A percentile compares a stretch with the other conserved stretches of the same genome.
These are phyloP conservation scores for Fissipunctia ypsillon DNA, from an alignment of 2,888 invertebrate species.

Conservation along the genomic window DNA sequence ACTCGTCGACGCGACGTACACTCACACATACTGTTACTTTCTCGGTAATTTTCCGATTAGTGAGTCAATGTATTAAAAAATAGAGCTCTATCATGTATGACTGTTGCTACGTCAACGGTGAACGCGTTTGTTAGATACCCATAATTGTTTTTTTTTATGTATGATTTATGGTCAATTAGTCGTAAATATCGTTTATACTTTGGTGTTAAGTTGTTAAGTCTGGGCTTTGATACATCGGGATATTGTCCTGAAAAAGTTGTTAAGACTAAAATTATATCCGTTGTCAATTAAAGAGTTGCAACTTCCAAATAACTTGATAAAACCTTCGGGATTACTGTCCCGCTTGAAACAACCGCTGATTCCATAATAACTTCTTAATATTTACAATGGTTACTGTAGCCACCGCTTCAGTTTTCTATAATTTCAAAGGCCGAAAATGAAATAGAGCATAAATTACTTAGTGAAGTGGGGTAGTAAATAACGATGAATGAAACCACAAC, in stretches of 20 bases:
- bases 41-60: conserved; percentile 63
- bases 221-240: neutral
- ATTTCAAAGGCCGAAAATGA: conserved; percentile 27
- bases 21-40: conserved; percentile 63
- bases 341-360: neutral
- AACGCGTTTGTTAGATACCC: conserved; percentile 11
- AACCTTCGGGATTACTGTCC: neutral
- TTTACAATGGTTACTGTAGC: neutral
- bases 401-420: conserved; percentile 31
- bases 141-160: conserved; percentile 36
- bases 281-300: neutral
- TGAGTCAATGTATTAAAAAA: conserved; percentile 48
- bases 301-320: conserved; percentile 4
- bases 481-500: conserved; percentile 46
- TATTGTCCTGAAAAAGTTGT: neutral
- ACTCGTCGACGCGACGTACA: conserved; percentile 67
- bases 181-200: conserved; percentile 45
- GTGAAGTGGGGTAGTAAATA: conserved; percentile 48
- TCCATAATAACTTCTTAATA: neutral
- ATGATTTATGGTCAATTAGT: conserved; percentile 38
- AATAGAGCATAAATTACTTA: conserved; percentile 53
- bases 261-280: neutral
- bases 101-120: conserved; percentile 34
- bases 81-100: conserved; percentile 23
- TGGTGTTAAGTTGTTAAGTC: conserved; percentile 18